Percentiles rank a stretch among this genome's conserved stretches.
Evolutionary conservation across 1,140 invertebrate species (phyloP).

Genomic region (Papilio polyxenes): DNA sequence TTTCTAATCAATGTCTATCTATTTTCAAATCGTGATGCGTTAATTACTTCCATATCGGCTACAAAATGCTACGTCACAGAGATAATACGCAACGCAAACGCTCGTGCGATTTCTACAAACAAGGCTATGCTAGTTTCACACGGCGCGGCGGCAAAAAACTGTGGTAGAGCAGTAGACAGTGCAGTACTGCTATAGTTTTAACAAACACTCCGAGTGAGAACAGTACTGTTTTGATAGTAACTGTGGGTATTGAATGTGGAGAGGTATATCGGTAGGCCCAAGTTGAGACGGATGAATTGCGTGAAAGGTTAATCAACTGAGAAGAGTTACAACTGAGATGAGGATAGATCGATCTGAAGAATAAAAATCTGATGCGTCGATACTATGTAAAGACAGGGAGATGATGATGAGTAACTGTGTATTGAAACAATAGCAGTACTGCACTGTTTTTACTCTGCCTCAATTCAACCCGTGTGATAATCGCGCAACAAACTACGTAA

Average conservation of each 20-base stretch:
- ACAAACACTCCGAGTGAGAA: no score
- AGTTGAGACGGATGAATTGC: no score
- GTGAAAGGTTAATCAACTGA: no score
- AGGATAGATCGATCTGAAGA: no score
- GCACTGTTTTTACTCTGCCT: background rate
- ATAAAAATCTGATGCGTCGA: no score
- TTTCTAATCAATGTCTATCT: background rate
- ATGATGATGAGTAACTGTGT: no score
- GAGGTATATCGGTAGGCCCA: no score
- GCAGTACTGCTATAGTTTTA: background rate
- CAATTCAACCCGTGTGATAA: background rate
- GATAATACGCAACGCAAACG: slow-evolving; percentile 4
- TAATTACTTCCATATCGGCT: slow-evolving; percentile 6
- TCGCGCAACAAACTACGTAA: background rate
- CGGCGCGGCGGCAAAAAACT: background rate
- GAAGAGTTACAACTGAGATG: no score
- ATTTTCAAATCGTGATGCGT: background rate
- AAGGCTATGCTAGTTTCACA: background rate
- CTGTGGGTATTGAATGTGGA: no score
- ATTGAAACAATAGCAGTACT: background rate
- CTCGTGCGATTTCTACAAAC: slow-evolving; percentile 13
- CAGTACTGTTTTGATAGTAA: no score
- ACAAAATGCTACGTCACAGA: background rate
- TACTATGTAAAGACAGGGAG: no score
- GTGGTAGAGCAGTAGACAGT: background rate